Conservation (phyloP, 2,113 vertebrate genomes). For the Phoenicopterus ruber region DNA sequence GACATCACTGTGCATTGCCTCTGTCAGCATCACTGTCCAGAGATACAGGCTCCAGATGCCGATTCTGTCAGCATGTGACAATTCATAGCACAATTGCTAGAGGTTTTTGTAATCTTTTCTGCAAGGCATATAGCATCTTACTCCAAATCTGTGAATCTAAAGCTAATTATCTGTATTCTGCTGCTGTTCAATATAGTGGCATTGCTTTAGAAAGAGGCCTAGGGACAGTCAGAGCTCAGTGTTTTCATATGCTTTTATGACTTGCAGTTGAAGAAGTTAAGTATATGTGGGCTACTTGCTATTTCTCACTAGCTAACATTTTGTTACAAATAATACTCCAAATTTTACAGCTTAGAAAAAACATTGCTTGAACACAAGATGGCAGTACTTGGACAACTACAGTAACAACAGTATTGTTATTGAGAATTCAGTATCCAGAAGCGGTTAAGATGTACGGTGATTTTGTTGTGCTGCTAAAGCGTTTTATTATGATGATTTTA, state of each 20-base stretch:
- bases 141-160: background rate
- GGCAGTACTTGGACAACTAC: constrained; percentile 12
- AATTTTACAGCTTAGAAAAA: background rate
- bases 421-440: background rate
- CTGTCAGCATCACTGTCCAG: background rate
- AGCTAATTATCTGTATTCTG: background rate
- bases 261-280: background rate
- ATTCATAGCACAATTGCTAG: background rate
- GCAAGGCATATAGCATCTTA: background rate
- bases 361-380: constrained; percentile 44
- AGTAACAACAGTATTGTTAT: background rate
- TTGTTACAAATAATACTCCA: background rate
- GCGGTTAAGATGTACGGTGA: background rate
- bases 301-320: background rate
- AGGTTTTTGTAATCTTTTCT: background rate
- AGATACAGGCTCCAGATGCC: background rate
- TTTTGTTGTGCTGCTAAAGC: background rate
- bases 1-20: background rate
- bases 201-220: background rate
- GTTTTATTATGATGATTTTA: background rate
- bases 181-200: background rate
- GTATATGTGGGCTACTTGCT: background rate
- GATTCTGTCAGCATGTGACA: background rate
- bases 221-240: background rate
- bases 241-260: background rate